Base-by-base conservation (phyloP, 2,113 vertebrate genomes). In the Oceanodroma tethys region DNA sequence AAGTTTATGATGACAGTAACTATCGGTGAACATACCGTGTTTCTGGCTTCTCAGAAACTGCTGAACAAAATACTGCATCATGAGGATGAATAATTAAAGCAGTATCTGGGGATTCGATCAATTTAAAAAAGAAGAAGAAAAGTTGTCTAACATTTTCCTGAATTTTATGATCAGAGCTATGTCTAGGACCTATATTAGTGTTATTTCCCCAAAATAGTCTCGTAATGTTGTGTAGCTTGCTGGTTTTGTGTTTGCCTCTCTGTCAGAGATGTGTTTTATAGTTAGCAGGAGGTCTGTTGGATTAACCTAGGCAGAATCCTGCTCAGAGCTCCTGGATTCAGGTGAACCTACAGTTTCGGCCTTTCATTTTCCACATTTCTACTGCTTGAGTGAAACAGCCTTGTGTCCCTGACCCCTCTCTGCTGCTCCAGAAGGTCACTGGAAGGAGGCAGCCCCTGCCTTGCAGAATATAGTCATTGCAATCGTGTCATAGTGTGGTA, bases 1-100 rank as follows among this genome's bases (percentile, higher is more conserved):
- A 97, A 98, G 96, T 97, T 97, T 95, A 68, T 70, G 89, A 97
- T 67, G 97, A 93, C 82, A 95, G 94, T 76, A 96, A 94, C 93
- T 95, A 96, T 81, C n/a, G 25, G 94, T 45, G 93, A 97, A 91
- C 79, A 6, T 56, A 72, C 43, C 2, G 8, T 72, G 83, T 72
- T 81, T 86, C 91, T 80, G 83, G 56, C 58, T 91, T 75, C 95
- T 95, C 93, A 95, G 95, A 91, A 94, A 85, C 74, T 15, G 73
- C 93, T 50, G 36, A 86, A 80, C 81, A 90, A 93, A 96, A 92
- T 50, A 87, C 88, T 27, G 3, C 86, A 68, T 73, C 81, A 68
- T 38, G 9, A 87, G 81, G 91, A 93, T 94, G 95, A 91, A 96
- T 85, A 94, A 95, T 95, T 96, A 97, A 87, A 93, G 84, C 45